Evolutionary conservation across 2,888 invertebrate genomes (phyloP).

Genomic region (Chrysodeixis includens): DNA sequence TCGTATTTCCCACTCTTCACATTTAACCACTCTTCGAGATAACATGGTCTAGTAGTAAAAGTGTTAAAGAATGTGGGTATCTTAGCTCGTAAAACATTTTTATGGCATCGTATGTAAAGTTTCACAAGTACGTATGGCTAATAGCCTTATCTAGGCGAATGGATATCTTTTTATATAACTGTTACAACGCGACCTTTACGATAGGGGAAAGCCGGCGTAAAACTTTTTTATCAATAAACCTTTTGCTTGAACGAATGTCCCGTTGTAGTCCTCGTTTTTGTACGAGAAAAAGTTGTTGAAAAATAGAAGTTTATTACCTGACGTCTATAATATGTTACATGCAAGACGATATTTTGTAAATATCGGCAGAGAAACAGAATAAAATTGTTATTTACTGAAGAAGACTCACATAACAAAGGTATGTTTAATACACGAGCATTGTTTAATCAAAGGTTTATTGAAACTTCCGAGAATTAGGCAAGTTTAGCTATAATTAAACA

Average conservation of each 20-base stretch:
- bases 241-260: constrained; percentile 38
- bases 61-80: constrained; percentile 51
- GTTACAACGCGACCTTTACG: constrained; percentile 18
- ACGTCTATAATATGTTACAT: not conserved
- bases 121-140: constrained; percentile 29
- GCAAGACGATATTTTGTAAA: not conserved
- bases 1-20: no score
- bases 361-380: not conserved
- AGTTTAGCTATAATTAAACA: not conserved
- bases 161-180: constrained; percentile 7
- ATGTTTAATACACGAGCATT: not conserved
- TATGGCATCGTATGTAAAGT: constrained; percentile 49
- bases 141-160: constrained; percentile 35
- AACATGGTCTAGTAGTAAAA: constrained; percentile 48
- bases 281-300: constrained; percentile 13
- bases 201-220: constrained; percentile 32
- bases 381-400: not conserved
- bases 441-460: constrained; percentile 1
- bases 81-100: constrained; percentile 60
- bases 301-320: constrained; percentile 19
- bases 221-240: constrained; percentile 43
- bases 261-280: constrained; percentile 19
- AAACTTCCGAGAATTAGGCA: not conserved
- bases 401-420: not conserved
- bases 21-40: constrained; percentile 31